Conservation (phyloP, 1,140 invertebrate genomes). For the Dendrolimus punctatus region DNA sequence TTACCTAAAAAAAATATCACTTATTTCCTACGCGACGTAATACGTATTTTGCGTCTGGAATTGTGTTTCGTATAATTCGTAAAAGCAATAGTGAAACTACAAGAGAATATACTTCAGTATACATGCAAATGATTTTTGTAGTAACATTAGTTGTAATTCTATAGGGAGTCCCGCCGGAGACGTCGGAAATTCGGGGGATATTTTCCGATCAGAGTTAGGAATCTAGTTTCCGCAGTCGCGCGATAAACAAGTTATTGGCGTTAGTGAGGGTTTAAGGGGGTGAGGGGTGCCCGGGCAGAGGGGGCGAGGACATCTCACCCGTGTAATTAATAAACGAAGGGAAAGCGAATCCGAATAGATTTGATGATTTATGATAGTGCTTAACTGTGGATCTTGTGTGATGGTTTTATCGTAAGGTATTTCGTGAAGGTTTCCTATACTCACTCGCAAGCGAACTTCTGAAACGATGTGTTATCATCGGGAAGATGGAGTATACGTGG, state of each 20-base stretch:
- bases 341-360: conserved; percentile 35
- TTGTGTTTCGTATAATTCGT: not conserved
- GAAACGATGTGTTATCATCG: conserved; percentile 7
- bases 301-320: conserved; percentile 27
- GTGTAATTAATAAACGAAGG: conserved; percentile 54
- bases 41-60: not conserved
- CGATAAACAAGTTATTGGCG: conserved; percentile 55
- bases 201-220: conserved; percentile 42
- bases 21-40: too few relatives aligned
- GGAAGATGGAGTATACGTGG: conserved; percentile 1
- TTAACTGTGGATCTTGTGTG: conserved; percentile 5
- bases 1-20: too few relatives aligned
- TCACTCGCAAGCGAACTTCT: not conserved
- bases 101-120: not conserved
- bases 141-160: too few relatives aligned
- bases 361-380: conserved; percentile 34
- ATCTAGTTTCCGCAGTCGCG: conserved; percentile 46
- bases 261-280: conserved; percentile 22
- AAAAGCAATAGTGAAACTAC: not conserved
- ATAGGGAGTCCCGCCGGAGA: conserved; percentile 14
- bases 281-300: conserved; percentile 5
- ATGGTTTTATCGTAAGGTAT: conserved; percentile 2
- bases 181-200: conserved; percentile 37
- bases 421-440: too few relatives aligned
- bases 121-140: conserved; percentile 3